These are phyloP conservation scores for Mimachlamys varia DNA, from an alignment of 2,888 invertebrate species.

Conservation along the genomic window DNA sequence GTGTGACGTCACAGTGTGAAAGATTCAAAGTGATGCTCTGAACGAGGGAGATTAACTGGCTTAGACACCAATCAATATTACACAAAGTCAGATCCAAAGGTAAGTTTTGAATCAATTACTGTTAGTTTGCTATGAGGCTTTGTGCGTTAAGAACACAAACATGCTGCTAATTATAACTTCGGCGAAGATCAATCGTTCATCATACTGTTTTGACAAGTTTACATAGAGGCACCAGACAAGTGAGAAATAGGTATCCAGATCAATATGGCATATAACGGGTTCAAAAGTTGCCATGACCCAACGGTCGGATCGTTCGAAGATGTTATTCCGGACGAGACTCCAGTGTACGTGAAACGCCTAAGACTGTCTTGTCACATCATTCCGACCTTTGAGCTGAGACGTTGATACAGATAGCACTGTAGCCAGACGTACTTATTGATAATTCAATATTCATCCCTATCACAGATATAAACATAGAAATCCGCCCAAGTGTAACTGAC, in stretches of 20 bases:
- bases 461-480: not conserved
- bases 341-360: not conserved
- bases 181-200: not conserved
- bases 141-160: too few relatives aligned
- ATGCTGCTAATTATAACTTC: not conserved
- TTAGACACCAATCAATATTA: not conserved
- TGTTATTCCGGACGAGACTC: not conserved
- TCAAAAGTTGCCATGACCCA: not conserved
- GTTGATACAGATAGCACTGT: not conserved
- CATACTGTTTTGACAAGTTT: too few relatives aligned
- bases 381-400: not conserved
- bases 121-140: too few relatives aligned
- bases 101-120: too few relatives aligned
- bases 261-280: not conserved
- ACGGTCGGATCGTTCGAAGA: not conserved
- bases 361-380: not conserved
- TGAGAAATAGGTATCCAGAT: not conserved
- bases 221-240: not conserved
- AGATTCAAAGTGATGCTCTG: not conserved
- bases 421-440: slow-evolving; percentile 8
- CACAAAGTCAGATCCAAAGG: not conserved
- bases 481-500: not conserved
- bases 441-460: not conserved
- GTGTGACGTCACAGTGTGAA: not conserved
- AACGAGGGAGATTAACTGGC: not conserved